Base-by-base conservation (phyloP, 2,888 invertebrate species). In the Magallana nippona region DNA sequence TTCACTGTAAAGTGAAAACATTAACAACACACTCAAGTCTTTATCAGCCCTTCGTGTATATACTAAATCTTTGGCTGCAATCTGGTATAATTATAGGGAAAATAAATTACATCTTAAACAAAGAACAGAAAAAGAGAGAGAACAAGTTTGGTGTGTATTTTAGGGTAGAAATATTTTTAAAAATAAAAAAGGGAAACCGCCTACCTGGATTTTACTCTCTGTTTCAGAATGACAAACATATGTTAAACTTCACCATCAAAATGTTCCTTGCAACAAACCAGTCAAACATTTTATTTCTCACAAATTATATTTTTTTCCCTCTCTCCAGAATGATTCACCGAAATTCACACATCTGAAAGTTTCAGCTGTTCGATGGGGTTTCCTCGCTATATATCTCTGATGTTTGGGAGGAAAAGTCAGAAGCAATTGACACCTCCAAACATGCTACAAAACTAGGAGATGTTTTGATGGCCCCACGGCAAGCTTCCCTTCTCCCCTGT, bases 211-310 rank as follows among this genome's bases (percentile, higher is more conserved):
- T 32, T 22, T 32, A 13, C 13, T 11, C 15, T 22, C 71, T 27
- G 71, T 71, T 27, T 71, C 27, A 71, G 27, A 71, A 71, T 27
- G 71, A 71, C 71, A 71, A 71, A 22, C 71, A 71, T 71, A 15
- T 71, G 71, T 71, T 27, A 13, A 71, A 71, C 71, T 60, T 60
- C 60, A 60, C 60, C 60, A 60, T 60, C 60, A 60, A 60, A 60
- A 0, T 71, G 71, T 17, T 71, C 71, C 22, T 71, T 71, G 71
- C 13, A 71, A 71, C 71, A 71, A 71, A 71, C 22, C 71, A 71
- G 71, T 71, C 22, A 71, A 71, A 71, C 71, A 71, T 71, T 71
- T 71, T 71, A 71, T 71, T 71, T 71, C 22, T 71, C 71, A 71
- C 71, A 71, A 71, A 22, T 71, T 32, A 71, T 71, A 27, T 44